Percentiles rank a stretch among this genome's conserved stretches.
phyloP scores from a whole-genome alignment of 2,113 vertebrate species.

The Apaloderma vittatum region DNA sequence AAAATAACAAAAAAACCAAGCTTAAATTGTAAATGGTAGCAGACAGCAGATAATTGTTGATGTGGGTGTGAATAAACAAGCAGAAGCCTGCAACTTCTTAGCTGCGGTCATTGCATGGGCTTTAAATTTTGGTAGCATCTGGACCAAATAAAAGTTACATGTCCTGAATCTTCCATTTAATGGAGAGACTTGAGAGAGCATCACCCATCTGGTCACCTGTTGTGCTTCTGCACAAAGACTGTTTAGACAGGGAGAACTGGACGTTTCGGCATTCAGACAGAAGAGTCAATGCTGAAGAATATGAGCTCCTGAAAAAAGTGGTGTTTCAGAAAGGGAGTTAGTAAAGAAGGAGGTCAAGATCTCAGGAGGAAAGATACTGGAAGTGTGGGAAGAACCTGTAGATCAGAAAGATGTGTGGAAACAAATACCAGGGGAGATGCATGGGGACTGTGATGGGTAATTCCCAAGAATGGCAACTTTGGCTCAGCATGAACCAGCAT shows the following conservation, averaged over 20 bases:
- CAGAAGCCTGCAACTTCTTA: neutral
- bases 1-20: too few relatives aligned
- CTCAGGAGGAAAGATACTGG: neutral
- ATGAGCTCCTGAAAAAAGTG: neutral
- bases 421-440: neutral
- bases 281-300: neutral
- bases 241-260: neutral
- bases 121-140: neutral
- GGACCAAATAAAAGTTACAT: neutral
- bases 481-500: neutral
- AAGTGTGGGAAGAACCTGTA: neutral
- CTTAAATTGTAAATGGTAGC: neutral
- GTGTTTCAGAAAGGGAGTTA: accelerated
- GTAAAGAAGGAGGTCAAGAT: neutral
- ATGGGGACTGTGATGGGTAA: accelerated
- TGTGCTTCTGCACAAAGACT: neutral
- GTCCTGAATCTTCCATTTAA: neutral
- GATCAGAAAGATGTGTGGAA: neutral
- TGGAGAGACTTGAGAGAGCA: neutral
- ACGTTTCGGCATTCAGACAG: neutral
- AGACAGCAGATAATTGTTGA: neutral
- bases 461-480: neutral
- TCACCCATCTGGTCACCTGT: neutral
- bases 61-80: neutral
- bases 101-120: accelerated